These are phyloP conservation scores for Rhimphoctona megacephalus DNA, from an alignment of 2,888 invertebrate species.

Conservation along the genomic window DNA sequence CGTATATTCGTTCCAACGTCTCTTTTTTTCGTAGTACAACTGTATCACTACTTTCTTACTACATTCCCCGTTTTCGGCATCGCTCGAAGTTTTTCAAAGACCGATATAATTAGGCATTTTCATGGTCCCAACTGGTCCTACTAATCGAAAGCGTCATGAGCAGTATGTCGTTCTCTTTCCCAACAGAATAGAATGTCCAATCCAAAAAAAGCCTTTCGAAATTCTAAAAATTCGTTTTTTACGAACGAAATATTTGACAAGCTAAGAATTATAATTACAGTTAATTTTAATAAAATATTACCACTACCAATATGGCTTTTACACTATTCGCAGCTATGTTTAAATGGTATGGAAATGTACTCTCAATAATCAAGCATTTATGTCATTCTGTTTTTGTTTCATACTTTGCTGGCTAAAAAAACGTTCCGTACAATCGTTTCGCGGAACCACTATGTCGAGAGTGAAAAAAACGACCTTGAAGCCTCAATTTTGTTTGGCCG, in stretches of 20 bases:
- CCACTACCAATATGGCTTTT: no score
- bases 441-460: slow-evolving; percentile 8
- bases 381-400: neutral
- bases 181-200: neutral
- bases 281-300: no score
- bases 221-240: slow-evolving; percentile 6
- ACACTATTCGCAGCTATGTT: no score
- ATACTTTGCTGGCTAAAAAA: neutral
- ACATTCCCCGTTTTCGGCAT: neutral
- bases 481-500: slow-evolving; percentile 29
- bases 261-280: neutral
- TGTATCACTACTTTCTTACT: slow-evolving; percentile 4
- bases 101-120: slow-evolving; percentile 62
- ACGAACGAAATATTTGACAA: neutral
- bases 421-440: slow-evolving; percentile 26
- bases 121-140: slow-evolving; percentile 48
- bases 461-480: slow-evolving; percentile 17
- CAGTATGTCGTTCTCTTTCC: slow-evolving; percentile 45
- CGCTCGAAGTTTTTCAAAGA: slow-evolving; percentile 1
- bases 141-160: slow-evolving; percentile 54
- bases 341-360: no score
- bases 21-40: slow-evolving; percentile 3
- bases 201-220: neutral
- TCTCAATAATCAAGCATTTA: neutral
- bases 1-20: slow-evolving; percentile 22